Evolutionary conservation across 2,797 vertebrate species (phyloP).

Genomic region (Gadopsis bispinosus): DNA sequence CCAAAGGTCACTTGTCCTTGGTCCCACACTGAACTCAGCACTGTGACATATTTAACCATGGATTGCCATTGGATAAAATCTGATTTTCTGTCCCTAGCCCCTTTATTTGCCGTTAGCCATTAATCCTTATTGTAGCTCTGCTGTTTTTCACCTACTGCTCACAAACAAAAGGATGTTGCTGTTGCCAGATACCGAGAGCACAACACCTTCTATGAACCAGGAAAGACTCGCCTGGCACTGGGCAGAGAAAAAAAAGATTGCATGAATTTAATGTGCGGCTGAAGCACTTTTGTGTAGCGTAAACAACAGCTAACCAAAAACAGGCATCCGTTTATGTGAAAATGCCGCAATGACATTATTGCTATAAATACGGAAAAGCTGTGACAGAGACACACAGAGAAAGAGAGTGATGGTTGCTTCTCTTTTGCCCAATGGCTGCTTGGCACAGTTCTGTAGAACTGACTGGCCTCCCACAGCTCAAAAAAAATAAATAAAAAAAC

Average conservation of each 20-base stretch:
- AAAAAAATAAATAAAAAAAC: constrained; percentile 17
- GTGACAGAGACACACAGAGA: constrained; percentile 18
- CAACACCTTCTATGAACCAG: constrained; percentile 34
- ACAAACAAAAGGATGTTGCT: constrained; percentile 35
- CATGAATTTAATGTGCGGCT: constrained; percentile 22
- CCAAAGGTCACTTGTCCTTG: not conserved
- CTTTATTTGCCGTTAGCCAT: constrained; percentile 3
- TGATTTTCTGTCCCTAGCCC: not conserved
- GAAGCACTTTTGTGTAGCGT: constrained; percentile 16
- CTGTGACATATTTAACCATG: not conserved
- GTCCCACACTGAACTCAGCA: not conserved
- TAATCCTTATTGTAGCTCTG: constrained; percentile 1
- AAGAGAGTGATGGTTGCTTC: constrained; percentile 47
- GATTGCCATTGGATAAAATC: constrained; percentile 1
- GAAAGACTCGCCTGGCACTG: constrained; percentile 11
- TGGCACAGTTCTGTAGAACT: constrained; percentile 66
- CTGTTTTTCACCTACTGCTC: constrained; percentile 8
- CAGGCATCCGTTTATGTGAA: constrained; percentile 25
- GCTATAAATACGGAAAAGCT: constrained; percentile 42
- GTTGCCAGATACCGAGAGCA: constrained; percentile 35
- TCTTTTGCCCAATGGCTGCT: constrained; percentile 65
- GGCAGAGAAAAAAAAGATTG: constrained; percentile 6
- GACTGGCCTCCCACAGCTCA: constrained; percentile 62
- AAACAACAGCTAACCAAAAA: constrained; percentile 34
- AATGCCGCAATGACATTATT: constrained; percentile 39